Evolutionary conservation across 1,140 invertebrate genomes (phyloP), one percentile per base, ranked within the genome.

Genomic region (Megalonaias nervosa): DNA sequence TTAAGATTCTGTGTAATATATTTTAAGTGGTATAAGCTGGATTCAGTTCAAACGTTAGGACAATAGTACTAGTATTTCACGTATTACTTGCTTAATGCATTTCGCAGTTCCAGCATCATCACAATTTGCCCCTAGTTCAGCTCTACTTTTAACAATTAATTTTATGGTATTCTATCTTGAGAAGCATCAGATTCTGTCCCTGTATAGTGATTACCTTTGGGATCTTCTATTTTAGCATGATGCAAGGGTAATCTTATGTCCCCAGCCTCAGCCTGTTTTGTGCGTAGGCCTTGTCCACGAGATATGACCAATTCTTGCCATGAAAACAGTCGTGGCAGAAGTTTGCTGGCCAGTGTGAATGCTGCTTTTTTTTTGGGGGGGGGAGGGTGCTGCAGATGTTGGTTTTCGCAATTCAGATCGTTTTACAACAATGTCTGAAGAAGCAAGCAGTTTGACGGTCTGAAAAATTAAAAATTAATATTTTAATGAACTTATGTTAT

Each of bases 391-490:
- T 21, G 71, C 31, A 21, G 31, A 48, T 15, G 61, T 73, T n/a
- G 71, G 38, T 55, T 66, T 64, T 58, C 62, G 56, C 26, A 73
- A 48, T 55, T n/a, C 31, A 15, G 26, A 61, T 16, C 31, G 60
- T n/a, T 72, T 31, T n/a, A 72, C 59, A 26, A 14, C 62, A 21
- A 72, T 59, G n/a, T 72, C 70, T n/a, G 55, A 72, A 38, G 60
- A 61, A 21, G 70, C 60, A 60, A 72, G 70, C 14, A 72, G 61
- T 23, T 60, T 58, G 15, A 72, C 70, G 15, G 14, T 72, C 70
- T 72, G 60, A 72, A 72, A 38, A 38, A 38, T 38, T 38, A 38
- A 38, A 38, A 38, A 38, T 0, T 38, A 38, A 38, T 38, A 38
- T 38, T 38, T 38, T 38, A 38, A 3, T 38, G 2, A 38, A 38